Conservation (phyloP, 2,113 vertebrate genomes). For the Varanus komodoensis region DNA sequence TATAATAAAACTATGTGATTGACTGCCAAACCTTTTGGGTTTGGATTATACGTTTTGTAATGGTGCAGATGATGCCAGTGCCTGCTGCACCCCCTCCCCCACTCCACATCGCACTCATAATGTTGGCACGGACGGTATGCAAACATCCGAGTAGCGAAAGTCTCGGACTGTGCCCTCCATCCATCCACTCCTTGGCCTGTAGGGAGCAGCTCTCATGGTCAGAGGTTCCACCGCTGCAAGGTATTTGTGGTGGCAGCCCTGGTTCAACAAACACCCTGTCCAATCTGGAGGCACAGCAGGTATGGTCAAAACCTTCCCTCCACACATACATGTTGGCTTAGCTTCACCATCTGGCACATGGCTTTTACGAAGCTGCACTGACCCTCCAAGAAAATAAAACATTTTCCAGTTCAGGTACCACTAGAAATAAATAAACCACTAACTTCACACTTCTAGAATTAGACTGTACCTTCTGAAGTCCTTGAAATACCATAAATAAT, state of each 20-base stretch:
- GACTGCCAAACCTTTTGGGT: too few species aligned
- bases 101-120: background rate
- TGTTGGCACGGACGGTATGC: background rate
- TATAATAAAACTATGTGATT: too few species aligned
- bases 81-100: background rate
- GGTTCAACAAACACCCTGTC: background rate
- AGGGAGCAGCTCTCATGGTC: too few species aligned
- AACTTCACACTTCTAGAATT: conserved; percentile 24
- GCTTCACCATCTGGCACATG: background rate
- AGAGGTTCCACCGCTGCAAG: background rate
- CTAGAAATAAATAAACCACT: background rate
- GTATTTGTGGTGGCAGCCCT: background rate
- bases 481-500: conserved; percentile 20
- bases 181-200: background rate
- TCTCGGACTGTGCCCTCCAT: background rate
- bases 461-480: conserved; percentile 5
- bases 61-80: background rate
- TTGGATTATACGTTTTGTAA: background rate
- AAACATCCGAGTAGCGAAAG: background rate
- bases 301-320: background rate
- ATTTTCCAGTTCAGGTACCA: conserved; percentile 19
- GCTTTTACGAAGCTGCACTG: background rate
- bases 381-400: conserved; percentile 37
- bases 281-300: background rate
- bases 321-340: background rate